phyloP scores from a whole-genome alignment of 2,797 vertebrate genomes.

The Falco novaeseelandiae region DNA sequence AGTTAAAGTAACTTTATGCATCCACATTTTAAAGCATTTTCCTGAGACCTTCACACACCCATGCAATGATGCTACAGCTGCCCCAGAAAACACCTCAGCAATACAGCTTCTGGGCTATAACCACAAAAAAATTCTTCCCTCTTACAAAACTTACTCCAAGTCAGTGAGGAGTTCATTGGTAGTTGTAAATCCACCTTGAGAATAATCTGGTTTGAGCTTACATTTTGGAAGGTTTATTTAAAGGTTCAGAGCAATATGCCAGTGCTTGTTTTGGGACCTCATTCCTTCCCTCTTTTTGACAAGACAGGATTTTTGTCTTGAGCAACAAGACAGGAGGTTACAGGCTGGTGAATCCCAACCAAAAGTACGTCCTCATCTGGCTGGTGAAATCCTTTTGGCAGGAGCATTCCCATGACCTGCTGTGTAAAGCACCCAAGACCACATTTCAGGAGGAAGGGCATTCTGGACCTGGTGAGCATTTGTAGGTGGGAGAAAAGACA shows the following conservation, averaged over 20 bases:
- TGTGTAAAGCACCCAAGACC: not conserved
- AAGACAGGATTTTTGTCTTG: not conserved
- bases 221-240: not conserved
- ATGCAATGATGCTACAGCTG: not conserved
- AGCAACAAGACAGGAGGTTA: not conserved
- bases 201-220: not conserved
- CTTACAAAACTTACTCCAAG: not conserved
- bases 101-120: not conserved
- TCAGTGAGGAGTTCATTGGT: not conserved
- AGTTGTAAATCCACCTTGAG: not conserved
- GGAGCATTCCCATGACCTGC: not conserved
- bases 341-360: not conserved
- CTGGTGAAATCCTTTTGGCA: constrained; percentile 31
- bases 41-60: not conserved
- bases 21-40: not conserved
- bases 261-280: not conserved
- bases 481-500: not conserved
- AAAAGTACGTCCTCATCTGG: constrained; percentile 37
- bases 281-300: constrained; percentile 1
- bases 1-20: not conserved
- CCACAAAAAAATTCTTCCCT: not conserved
- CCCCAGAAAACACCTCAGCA: not conserved
- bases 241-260: not conserved
- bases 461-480: not conserved
- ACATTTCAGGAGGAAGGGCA: not conserved